A percentile compares a stretch with the other conserved stretches of the same genome.
Conservation (phyloP, 2,797 vertebrate genomes). For the Fundulus diaphanus region DNA sequence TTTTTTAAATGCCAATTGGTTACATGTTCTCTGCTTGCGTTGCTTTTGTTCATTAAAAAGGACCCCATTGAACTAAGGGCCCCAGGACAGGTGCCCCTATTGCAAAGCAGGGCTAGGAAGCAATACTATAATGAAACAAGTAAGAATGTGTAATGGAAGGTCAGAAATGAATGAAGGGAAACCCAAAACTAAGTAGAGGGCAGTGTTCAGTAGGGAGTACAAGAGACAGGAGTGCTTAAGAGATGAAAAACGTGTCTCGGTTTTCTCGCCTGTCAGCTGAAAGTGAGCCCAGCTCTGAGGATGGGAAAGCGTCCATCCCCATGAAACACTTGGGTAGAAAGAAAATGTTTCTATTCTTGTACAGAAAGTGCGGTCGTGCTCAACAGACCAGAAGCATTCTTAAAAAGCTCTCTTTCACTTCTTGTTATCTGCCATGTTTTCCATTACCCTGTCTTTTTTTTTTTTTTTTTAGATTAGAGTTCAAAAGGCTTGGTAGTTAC, state of each 20-base stretch:
- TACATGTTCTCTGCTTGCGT: background rate
- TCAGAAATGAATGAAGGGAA: background rate
- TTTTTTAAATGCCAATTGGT: background rate
- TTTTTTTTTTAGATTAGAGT: background rate
- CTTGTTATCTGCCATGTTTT: background rate
- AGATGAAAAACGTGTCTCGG: background rate
- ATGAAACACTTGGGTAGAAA: background rate
- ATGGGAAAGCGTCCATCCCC: background rate
- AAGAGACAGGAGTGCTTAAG: background rate
- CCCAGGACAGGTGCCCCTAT: background rate
- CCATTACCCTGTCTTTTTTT: background rate
- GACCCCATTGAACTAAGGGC: background rate
- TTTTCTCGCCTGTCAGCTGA: background rate
- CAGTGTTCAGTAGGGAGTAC: background rate
- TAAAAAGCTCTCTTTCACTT: background rate
- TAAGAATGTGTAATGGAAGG: background rate
- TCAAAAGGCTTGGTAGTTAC: background rate
- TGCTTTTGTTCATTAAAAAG: background rate
- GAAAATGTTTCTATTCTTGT: slow-evolving; percentile 1
- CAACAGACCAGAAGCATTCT: background rate
- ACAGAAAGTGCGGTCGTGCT: background rate
- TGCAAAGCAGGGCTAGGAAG: background rate
- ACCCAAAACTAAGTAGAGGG: background rate
- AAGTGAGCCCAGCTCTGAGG: background rate
- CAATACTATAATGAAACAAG: background rate